Evolutionary conservation across 2,888 invertebrate species (phyloP), one percentile per base, ranked within the genome.

Genomic region (Ectobius pallidus): DNA sequence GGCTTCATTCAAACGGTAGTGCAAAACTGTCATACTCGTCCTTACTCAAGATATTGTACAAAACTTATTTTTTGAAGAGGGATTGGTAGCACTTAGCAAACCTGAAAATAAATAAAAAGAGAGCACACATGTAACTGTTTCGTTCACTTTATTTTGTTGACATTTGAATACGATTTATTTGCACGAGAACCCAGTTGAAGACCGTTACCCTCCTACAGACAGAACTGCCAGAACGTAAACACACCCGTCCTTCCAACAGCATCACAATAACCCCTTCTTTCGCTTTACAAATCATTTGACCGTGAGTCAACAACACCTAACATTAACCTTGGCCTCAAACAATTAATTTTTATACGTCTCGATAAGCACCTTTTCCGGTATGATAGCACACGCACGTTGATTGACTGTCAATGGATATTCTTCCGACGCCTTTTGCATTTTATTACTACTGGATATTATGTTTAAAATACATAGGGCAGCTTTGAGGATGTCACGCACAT

Each of bases 261-360:
- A 25, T 3, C 25, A 25, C 25, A 18, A 49, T 49, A 49, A 49
- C 49, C 11, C 20, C 20, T 52, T 52, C 52, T 25, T 52, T 52
- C 52, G 25, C 11, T 25, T 52, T 52, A 52, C 52, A 25, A 52
- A 25, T 52, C 52, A 52, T 52, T 52, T 52, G 52, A 25, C 20
- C 52, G 20, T 52, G 52, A 52, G 52, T 52, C 52, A 52, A 52
- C 52, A 52, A 20, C 20, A 20, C 52, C 25, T 11, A 49, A 25
- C 25, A 20, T 25, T 6, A 52, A 52, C 52, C 25, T 52, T 25
- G 52, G 52, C 22, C 52, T 52, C 20, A 52, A 49, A 52, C 25
- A 52, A 22, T 52, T 39, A 9, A 9, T 39, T 6, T 39, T 9
- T 9, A 25, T 14, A 11, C 11, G 9, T 25, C 52, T 25, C 11